These are phyloP conservation scores for Gobio occitaniae DNA, from an alignment of 2,797 vertebrate genomes.

Conservation along the genomic window DNA sequence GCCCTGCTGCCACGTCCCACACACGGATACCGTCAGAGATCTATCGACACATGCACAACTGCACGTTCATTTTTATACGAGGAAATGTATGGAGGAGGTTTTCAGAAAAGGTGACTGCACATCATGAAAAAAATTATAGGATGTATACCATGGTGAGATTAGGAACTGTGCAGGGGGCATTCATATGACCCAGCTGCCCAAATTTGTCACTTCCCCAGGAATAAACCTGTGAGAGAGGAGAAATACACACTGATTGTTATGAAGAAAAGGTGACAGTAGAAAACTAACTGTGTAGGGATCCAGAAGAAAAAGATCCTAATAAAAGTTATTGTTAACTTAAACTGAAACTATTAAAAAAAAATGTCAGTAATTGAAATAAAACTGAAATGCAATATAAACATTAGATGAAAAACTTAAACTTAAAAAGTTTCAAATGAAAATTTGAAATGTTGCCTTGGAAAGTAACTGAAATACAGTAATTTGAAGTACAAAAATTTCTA, in stretches of 20 bases:
- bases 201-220: constrained; percentile 94
- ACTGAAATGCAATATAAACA: background rate
- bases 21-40: constrained; percentile 81
- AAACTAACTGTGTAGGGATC: background rate
- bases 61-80: background rate
- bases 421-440: background rate
- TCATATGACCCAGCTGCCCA: constrained; percentile 91
- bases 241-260: constrained; percentile 28
- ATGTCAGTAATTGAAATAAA: background rate
- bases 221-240: constrained; percentile 82
- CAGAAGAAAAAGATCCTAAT: background rate
- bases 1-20: constrained; percentile 90
- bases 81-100: background rate
- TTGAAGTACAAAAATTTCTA: too few relatives aligned
- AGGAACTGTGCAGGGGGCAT: constrained; percentile 87
- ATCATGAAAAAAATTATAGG: background rate
- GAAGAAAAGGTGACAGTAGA: background rate
- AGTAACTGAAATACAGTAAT: background rate
- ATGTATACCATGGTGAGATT: constrained; percentile 84
- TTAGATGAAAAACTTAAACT: background rate
- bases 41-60: constrained; percentile 67
- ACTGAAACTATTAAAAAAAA: background rate
- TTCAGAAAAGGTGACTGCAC: background rate
- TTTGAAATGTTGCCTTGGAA: background rate
- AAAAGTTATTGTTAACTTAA: background rate